Evolutionary conservation across 2,888 invertebrate genomes (phyloP).

Genomic region (Lithophane ornitopus): DNA sequence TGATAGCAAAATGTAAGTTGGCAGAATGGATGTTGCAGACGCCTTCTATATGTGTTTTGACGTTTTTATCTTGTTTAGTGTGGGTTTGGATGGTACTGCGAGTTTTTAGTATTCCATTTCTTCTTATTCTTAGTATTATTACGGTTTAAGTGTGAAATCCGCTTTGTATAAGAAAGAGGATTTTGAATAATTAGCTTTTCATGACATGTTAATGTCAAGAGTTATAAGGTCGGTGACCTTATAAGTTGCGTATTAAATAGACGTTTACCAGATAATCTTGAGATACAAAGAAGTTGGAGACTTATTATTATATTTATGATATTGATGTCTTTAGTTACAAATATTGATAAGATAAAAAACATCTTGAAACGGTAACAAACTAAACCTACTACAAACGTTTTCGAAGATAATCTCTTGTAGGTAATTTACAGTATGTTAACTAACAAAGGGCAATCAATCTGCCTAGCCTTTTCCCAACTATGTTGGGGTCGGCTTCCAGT

Average conservation of each 20-base stretch:
- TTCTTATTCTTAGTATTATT: slow-evolving; percentile 45
- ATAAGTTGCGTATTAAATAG: slow-evolving; percentile 1
- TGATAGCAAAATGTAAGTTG: slow-evolving; percentile 49
- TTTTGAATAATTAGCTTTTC: background rate
- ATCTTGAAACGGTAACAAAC: background rate
- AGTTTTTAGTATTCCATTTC: slow-evolving; percentile 51
- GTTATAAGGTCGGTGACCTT: background rate
- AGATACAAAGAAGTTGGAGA: background rate
- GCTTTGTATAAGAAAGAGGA: slow-evolving; percentile 16
- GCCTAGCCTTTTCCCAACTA: no score
- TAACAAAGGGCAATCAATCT: no score
- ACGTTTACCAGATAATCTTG: background rate
- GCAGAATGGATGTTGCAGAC: slow-evolving; percentile 49
- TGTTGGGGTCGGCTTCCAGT: no score
- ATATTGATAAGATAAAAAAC: background rate
- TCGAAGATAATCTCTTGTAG: background rate
- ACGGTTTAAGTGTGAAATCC: slow-evolving; percentile 39
- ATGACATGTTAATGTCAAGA: background rate
- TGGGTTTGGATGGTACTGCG: slow-evolving; percentile 31
- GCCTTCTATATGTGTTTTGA: slow-evolving; percentile 56
- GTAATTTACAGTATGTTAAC: no score
- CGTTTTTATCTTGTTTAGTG: slow-evolving; percentile 63
- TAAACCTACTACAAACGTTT: background rate
- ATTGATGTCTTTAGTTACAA: background rate
- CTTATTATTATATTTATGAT: background rate